Percentiles rank a stretch among this genome's conserved stretches.
These are phyloP conservation scores for Scaptomyza polygonia DNA, from an alignment of 2,888 invertebrate genomes.

Conservation along the genomic window DNA sequence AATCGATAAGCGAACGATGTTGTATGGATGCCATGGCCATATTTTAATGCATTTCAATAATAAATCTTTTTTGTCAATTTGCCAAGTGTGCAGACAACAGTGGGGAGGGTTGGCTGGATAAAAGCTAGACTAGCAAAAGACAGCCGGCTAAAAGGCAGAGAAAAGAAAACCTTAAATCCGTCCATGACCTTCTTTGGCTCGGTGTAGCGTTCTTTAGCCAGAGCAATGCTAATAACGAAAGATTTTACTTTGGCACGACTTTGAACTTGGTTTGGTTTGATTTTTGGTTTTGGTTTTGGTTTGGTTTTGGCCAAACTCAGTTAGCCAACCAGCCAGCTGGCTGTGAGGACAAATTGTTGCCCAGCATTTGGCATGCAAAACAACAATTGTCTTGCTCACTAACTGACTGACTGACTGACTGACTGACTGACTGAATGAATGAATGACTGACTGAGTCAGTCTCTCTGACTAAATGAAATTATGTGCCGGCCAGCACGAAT, in stretches of 20 bases:
- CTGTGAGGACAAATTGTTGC: constrained; percentile 68
- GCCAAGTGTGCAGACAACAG: constrained; percentile 60
- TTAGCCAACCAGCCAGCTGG: constrained; percentile 28
- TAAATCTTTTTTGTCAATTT: constrained; percentile 76
- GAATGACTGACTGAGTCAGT: constrained; percentile 53
- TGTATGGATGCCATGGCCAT: constrained; percentile 53
- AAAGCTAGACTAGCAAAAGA: constrained; percentile 18
- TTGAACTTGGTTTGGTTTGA: constrained; percentile 72
- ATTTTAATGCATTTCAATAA: constrained; percentile 79
- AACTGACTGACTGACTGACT: constrained; percentile 28
- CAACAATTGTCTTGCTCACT: constrained; percentile 25
- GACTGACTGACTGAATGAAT: constrained; percentile 40
- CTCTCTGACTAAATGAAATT: constrained; percentile 67
- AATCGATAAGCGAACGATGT: constrained; percentile 47
- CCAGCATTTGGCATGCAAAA: constrained; percentile 78
- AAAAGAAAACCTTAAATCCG: constrained; percentile 68
- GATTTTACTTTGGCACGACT: constrained; percentile 75
- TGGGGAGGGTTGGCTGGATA: neutral
- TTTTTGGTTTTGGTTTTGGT: constrained; percentile 41
- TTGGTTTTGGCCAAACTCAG: constrained; percentile 18
- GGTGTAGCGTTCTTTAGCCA: constrained; percentile 30
- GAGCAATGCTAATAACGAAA: constrained; percentile 56
- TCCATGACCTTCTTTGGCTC: constrained; percentile 77
- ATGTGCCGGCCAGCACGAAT: constrained; percentile 65
- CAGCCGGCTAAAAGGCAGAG: constrained; percentile 14